Base-by-base conservation (phyloP, 1,140 invertebrate genomes). In the Nebria ingens region DNA sequence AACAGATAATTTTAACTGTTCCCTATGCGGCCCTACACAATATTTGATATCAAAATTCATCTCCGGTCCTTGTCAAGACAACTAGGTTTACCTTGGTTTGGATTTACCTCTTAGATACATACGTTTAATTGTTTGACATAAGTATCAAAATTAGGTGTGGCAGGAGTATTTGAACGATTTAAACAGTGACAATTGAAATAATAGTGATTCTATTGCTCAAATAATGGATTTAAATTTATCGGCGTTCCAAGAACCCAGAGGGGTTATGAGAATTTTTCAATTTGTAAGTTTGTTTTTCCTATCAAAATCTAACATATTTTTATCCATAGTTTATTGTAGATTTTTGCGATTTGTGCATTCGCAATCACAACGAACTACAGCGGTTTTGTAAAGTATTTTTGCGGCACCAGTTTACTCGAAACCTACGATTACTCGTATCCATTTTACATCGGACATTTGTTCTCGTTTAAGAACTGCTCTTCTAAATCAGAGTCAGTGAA, bases 341-440 rank as follows among this genome's bases (percentile, higher is more conserved):
- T 81, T 21, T 81, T 82, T 66, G 69, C 77, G 15, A 80, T 82
- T 52, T 74, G 75, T 65, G 79, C 78, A 19, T 82, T 82, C 68
- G 73, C 78, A 29, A 78, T 77, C 13, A 79, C 76, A 21, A 66
- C 71, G 17, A 74, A 72, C 51, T 82, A 74, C 63, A 58, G 56
- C 19, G 67, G 64, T 15, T 60, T 51, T 52, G 56, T 67, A 12
- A 55, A 57, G 19, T 59, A 65, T 51, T 38, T 40, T 29, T 64
- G 61, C 56, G 19, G 21, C 22, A 38, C 51, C 19, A 38, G 11
- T 21, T 50, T 21, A 13, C 56, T 51, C 2, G 17, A 34, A 2
- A 23, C 19, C 21, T 59, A 62, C 34, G 56, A 57, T 21, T 65
- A 64, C 38, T 59, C 65, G 20, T 67, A 73, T 62, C 68, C 69